Base-by-base conservation (phyloP, 2,113 vertebrate species). In the Dipodomys merriami region DNA sequence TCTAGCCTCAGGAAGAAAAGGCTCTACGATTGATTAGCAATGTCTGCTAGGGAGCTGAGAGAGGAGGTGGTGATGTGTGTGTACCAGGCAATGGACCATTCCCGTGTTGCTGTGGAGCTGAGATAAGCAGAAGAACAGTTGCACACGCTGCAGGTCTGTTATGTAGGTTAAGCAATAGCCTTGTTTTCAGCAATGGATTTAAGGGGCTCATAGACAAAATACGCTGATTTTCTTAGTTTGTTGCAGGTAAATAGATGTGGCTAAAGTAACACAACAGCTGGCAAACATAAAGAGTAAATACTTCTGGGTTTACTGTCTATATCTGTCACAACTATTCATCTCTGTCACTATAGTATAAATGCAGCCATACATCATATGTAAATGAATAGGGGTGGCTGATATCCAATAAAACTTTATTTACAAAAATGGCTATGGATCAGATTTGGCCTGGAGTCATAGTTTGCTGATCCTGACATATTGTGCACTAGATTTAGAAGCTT, bases 361-460 rank as follows among this genome's bases (percentile, higher is more conserved):
- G 27, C 12, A 82, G 49, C 49, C 46, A 27, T 6, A n/a, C 30
- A 74, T 27, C 18, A 44, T 64, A 29, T 65, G 29, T 22, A 29
- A 27, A 23, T n/a, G 57, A 65, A 44, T 68, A n/a, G n/a, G 22
- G 20, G 29, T 86, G n/a, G 49, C 64, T 92, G 49, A 49, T 76
- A 69, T 64, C 30, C 86, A 90, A 71, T 90, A 65, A 86, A 86
- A 86, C 82, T 83, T 93, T 77, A 65, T 85, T 71, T 79, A 53
- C 27, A 64, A 90, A 77, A 71, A 65, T 18, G 76, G 18, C 13
- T 2, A 25, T 65, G 27, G 53, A 29, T 25, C 68, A 49, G 49
- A 53, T 69, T 79, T 74, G 49, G 76, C 64, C 46, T 15, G 6
- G 49, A 27, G 29, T 49, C 27, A 72, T 39, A 44, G 22, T 80